A percentile compares a stretch with the other conserved stretches of the same genome.
Evolutionary conservation across 2,888 invertebrate species (phyloP).

Genomic region (Scotopteryx bipunctaria): DNA sequence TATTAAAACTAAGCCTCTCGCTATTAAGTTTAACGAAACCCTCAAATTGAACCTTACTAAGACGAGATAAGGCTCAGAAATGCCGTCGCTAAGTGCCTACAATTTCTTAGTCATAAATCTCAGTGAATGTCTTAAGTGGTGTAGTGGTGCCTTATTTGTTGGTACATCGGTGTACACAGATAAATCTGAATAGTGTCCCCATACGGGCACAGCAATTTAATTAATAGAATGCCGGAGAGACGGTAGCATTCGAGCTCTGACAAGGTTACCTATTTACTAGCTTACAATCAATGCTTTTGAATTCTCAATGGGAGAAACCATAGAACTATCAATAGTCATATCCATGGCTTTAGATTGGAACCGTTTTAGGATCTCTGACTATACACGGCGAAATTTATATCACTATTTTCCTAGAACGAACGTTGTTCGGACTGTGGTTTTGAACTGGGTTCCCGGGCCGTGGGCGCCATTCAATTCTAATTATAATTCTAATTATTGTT

Average conservation of each 20-base stretch:
- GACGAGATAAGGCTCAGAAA: conserved; percentile 39
- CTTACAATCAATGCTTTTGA: conserved; percentile 14
- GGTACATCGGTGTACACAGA: conserved; percentile 47
- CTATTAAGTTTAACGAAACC: conserved; percentile 41
- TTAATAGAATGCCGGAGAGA: conserved; percentile 36
- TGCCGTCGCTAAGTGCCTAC: conserved; percentile 31
- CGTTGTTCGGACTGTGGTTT: no score
- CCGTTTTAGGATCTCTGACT: no score
- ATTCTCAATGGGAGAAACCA: conserved; percentile 2
- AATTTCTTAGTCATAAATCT: conserved; percentile 57
- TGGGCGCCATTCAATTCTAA: no score
- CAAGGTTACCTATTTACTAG: conserved; percentile 26
- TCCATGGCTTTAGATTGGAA: no score
- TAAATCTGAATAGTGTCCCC: conserved; percentile 42
- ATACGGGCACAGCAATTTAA: conserved; percentile 38
- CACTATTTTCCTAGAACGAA: no score
- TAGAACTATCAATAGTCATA: no score
- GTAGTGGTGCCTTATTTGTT: conserved; percentile 51
- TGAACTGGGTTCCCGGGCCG: no score
- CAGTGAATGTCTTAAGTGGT: conserved; percentile 55
- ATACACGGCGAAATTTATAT: no score
- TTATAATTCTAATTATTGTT: no score
- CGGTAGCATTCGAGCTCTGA: conserved; percentile 26
- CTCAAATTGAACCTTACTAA: conserved; percentile 43
- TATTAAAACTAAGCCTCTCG: conserved; percentile 58